phyloP scores from a whole-genome alignment of 2,888 invertebrate species.

The Microchrysa polita region DNA sequence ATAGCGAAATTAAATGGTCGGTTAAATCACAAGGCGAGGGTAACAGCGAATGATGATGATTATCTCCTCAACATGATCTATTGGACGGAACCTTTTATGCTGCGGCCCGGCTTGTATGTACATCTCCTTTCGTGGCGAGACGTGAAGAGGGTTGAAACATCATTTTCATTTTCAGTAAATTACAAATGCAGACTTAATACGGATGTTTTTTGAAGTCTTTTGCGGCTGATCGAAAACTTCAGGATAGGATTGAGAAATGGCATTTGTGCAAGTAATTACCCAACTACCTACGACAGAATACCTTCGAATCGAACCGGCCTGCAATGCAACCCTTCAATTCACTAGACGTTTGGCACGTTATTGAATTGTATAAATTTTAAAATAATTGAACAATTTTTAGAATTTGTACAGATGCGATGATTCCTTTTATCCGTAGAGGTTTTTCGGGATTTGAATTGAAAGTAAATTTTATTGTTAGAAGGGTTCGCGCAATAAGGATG shows the following conservation, averaged over 20 bases:
- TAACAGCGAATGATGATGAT: constrained; percentile 54
- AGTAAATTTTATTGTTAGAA: no score
- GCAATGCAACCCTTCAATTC: constrained; percentile 27
- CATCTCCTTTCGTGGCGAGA: background rate
- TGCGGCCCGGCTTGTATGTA: background rate
- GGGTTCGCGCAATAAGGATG: no score
- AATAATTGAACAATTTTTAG: constrained; percentile 44
- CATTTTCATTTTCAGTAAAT: constrained; percentile 21
- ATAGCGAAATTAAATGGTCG: constrained; percentile 60
- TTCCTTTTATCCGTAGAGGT: no score
- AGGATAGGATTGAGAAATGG: constrained; percentile 12
- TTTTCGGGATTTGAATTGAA: no score
- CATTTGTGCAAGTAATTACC: constrained; percentile 18
- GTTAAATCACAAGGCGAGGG: constrained; percentile 53
- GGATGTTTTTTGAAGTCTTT: constrained; percentile 9
- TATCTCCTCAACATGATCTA: constrained; percentile 26
- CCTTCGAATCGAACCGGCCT: background rate
- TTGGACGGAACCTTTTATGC: background rate
- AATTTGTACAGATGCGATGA: constrained; percentile 33
- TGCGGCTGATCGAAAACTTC: background rate
- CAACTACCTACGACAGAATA: background rate
- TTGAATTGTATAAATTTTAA: constrained; percentile 47
- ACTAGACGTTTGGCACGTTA: background rate
- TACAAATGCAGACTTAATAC: background rate
- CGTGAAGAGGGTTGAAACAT: no score